A percentile compares a stretch with the other conserved stretches of the same genome.
phyloP scores from a whole-genome alignment of 1,140 invertebrate genomes.

The Chionoecetes opilio region DNA sequence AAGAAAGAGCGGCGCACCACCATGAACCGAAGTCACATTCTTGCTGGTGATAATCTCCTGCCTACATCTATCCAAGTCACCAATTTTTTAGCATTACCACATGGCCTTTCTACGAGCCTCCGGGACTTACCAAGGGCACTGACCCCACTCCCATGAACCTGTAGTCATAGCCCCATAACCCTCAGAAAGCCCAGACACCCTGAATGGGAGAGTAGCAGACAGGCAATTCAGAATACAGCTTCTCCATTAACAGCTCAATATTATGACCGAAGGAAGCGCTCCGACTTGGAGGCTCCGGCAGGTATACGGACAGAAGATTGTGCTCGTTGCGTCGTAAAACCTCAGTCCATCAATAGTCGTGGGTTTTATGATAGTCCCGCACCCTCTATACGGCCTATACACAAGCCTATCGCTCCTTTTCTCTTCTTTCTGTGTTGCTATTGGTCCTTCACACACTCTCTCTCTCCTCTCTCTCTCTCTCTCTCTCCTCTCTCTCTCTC shows the following conservation, averaged over 20 bases:
- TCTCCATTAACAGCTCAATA: slow-evolving; percentile 56
- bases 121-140: background rate
- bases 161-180: background rate
- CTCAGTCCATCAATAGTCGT: slow-evolving; percentile 25
- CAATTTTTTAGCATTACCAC: background rate
- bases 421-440: no score
- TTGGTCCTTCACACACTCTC: background rate
- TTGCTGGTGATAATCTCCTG: background rate
- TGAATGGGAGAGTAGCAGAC: background rate
- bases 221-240: background rate
- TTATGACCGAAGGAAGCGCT: background rate
- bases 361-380: slow-evolving; percentile 38
- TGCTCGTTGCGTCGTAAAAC: slow-evolving; percentile 34
- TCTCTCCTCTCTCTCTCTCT: background rate
- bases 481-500: slow-evolving; percentile 31
- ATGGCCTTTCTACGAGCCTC: background rate
- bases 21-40: no score
- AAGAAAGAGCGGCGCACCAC: no score
- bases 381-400: no score
- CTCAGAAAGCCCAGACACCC: background rate
- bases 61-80: background rate
- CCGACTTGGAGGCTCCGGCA: background rate
- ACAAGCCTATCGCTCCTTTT: background rate
- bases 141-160: background rate
- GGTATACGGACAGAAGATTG: background rate